Conservation (phyloP, 2,888 invertebrate species). For the Tricholauxania praeusta region DNA sequence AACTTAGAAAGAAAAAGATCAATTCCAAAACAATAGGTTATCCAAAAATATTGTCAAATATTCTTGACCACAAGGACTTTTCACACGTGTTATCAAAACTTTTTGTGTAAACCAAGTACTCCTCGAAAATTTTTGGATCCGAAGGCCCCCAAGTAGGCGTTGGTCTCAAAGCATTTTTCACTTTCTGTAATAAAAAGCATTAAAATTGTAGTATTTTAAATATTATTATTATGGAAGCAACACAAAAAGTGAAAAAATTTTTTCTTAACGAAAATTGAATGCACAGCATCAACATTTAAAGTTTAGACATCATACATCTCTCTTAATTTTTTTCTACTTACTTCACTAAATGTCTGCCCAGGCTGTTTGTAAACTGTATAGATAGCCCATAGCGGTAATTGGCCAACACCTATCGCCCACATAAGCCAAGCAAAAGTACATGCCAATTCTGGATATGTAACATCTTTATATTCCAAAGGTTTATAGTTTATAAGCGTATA, state of each 20-base stretch:
- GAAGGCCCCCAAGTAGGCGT: constrained; percentile 62
- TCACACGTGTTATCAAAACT: constrained; percentile 19
- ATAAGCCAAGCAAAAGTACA: constrained; percentile 71
- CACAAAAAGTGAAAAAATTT: too few species aligned
- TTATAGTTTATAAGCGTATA: constrained; percentile 76
- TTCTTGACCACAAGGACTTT: constrained; percentile 40
- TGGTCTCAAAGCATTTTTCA: constrained; percentile 57
- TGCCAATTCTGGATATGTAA: constrained; percentile 72
- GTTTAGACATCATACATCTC: too few species aligned
- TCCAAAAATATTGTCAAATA: constrained; percentile 61
- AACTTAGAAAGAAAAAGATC: constrained; percentile 23
- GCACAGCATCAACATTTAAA: too few species aligned
- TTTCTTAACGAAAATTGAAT: too few species aligned
- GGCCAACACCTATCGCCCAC: constrained; percentile 69
- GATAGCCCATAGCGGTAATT: constrained; percentile 68
- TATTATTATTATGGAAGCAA: too few species aligned
- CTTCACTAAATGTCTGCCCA: constrained; percentile 49
- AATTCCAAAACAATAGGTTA: constrained; percentile 45
- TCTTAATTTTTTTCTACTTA: not conserved
- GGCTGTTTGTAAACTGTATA: constrained; percentile 62
- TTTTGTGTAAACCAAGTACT: constrained; percentile 65
- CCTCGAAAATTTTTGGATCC: constrained; percentile 65
- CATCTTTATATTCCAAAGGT: constrained; percentile 73
- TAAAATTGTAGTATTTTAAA: not conserved
- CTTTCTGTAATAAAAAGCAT: constrained; percentile 56